Evolutionary conservation across 2,113 vertebrate genomes (phyloP).

Genomic region (Anarrhichthys ocellatus): DNA sequence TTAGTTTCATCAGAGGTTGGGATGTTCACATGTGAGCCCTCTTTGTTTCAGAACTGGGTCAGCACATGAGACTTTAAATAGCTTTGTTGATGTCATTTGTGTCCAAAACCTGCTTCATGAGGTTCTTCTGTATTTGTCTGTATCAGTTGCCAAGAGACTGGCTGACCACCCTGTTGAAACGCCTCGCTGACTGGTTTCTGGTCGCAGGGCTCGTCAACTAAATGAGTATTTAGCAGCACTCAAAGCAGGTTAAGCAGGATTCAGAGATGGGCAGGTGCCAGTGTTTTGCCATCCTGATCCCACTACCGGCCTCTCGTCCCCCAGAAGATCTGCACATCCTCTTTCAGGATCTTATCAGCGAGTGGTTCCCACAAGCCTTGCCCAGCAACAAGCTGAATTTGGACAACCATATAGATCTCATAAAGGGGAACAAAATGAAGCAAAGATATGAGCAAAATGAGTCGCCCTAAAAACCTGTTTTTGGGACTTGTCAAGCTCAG

Average conservation of each 20-base stretch:
- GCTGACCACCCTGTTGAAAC: not conserved
- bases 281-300: not conserved
- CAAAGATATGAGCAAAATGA: too few species aligned
- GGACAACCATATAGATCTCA: too few species aligned
- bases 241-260: not conserved
- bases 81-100: not conserved
- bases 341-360: not conserved
- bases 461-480: not conserved
- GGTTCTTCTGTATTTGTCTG: not conserved
- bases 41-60: slow-evolving; percentile 27
- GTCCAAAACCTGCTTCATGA: not conserved
- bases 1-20: slow-evolving; percentile 22
- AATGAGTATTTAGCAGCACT: not conserved
- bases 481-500: not conserved
- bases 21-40: slow-evolving; percentile 23
- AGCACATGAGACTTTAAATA: slow-evolving; percentile 11
- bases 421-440: not conserved
- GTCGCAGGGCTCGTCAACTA: not conserved
- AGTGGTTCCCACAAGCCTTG: not conserved
- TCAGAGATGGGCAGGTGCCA: not conserved
- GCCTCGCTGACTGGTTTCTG: not conserved
- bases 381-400: not conserved
- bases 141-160: not conserved
- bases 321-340: not conserved
- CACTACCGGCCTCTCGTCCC: not conserved